Base-by-base conservation (phyloP, 2,113 vertebrate genomes). In the Sylvicapra grimmia region DNA sequence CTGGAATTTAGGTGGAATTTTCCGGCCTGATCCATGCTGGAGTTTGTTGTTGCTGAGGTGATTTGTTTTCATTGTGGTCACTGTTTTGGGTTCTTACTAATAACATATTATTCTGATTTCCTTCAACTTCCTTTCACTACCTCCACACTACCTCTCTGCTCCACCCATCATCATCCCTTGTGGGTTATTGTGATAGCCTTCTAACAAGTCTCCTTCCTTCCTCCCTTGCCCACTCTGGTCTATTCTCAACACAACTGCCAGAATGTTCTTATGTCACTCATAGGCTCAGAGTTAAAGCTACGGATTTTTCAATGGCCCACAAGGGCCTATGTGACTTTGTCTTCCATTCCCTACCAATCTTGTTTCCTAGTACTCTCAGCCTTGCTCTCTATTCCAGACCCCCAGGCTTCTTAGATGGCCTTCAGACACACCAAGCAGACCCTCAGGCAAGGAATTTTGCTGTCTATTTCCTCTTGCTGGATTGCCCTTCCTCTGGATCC, bases 271-370 rank as follows among this genome's bases (percentile, higher is more conserved):
- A 47, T 9, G 9, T 77, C 27, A 19, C 40, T 11, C 40, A 29
- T 40, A 31, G 25, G 79, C 56, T 65, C 14, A 19, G 29, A 94
- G 54, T 40, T 21, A 89, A 83, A 23, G 16, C 61, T 47, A 21
- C 23, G 21, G 7, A 77, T 10, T 53, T 58, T 29, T 68, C 86
- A 33, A 5, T 53, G 56, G 36, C 8, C 85, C 36, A 29, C 23
- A 13, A 80, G 51, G 12, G 7, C 56, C 56, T n/a, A 0, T 1
- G 0, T 4, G 8, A 68, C 14, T 40, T 11, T 40, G 29, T 11
- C 21, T 8, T 92, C 7, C 40, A 29, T 36, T n/a, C 21, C 13
- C 1, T 40, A n/a, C 36, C n/a, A n/a, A 8, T 33, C 65, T 23
- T 29, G 27, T 80, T 9, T n/a, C 29, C 36, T 61, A 8, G 27